Percentiles rank a stretch among this genome's conserved stretches.
phyloP scores from a whole-genome alignment of 2,113 vertebrate genomes.

The Crypturellus undulatus region DNA sequence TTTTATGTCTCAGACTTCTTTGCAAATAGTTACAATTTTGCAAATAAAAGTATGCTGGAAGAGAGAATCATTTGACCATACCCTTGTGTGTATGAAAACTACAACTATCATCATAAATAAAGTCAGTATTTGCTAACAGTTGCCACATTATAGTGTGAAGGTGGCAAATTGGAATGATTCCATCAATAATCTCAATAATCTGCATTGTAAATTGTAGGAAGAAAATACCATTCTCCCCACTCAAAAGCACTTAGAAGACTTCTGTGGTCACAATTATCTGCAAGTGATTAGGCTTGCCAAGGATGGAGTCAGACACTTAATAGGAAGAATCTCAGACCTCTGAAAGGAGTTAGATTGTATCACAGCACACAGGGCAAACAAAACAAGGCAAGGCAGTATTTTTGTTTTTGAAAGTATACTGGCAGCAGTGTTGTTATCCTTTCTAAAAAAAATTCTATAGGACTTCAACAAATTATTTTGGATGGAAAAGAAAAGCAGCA shows the following conservation, averaged over 20 bases:
- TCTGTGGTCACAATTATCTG: not conserved
- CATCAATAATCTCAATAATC: not conserved
- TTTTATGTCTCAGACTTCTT: not conserved
- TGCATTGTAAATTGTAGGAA: not conserved
- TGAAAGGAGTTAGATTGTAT: not conserved
- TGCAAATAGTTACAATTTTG: not conserved
- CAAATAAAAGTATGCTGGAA: rapidly evolving
- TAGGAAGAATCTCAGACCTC: not conserved
- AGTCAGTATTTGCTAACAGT: not conserved
- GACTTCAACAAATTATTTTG: not conserved
- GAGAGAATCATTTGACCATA: not conserved
- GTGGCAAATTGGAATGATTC: not conserved
- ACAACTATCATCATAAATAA: not conserved
- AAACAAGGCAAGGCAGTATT: not conserved
- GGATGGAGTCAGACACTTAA: not conserved
- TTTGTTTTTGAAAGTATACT: not conserved
- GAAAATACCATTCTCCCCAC: not conserved
- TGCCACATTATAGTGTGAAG: not conserved
- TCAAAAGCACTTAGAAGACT: not conserved
- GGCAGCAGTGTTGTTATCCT: rapidly evolving
- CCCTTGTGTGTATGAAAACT: not conserved
- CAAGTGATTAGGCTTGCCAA: not conserved
- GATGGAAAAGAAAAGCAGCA: not conserved
- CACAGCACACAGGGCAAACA: not conserved
- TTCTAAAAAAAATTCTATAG: not conserved